Evolutionary conservation across 1,140 invertebrate genomes (phyloP), one percentile per base, ranked within the genome.

Genomic region (Trichomalopsis sarcophagae): DNA sequence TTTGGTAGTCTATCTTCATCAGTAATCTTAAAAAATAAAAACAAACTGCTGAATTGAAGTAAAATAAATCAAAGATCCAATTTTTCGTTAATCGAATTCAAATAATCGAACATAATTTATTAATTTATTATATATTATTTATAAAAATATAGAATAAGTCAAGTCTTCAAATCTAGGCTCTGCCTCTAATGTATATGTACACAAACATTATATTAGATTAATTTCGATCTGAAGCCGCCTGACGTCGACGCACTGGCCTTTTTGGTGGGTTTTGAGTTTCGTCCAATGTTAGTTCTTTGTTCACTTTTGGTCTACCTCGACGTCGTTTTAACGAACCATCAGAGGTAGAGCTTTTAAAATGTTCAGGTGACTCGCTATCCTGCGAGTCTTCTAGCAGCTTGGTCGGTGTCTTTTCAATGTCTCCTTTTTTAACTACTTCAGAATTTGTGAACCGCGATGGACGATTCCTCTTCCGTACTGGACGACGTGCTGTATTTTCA

Each of bases 391-490:
- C 74, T 23, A 27, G 0, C 3, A 33, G 30, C 30, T 76, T 76
- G 13, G 11, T 13, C 9, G 36, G 47, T 33, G 68, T 86, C 86
- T 84, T 86, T 86, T 23, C 30, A 13, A 17, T 6, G 0, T 66
- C 30, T 40, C 2, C 5, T 76, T 30, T 23, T 68, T 30, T 33
- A 71, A 66, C 30, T 44, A 13, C 44, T 87, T 81, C 21, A 23
- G 33, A 73, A 86, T 82, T 71, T 55, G 73, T 21, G 17, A 30
- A 86, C 71, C 86, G 77, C 0, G 78, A 71, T n/a, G 82, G 83
- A 1, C 81, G 78, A 74, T 85, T 89, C n/a, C 87, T 87, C 75
- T 91, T 90, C 74, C 87, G 84, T 68, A 87, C 14, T 23, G 82
- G 76, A 17, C 85, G 76, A 71, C 71, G 14, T 27, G 80, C 79